Evolutionary conservation across 2,888 invertebrate species (phyloP), one percentile per base, ranked within the genome.

Genomic region (Lithophane leautieri): DNA sequence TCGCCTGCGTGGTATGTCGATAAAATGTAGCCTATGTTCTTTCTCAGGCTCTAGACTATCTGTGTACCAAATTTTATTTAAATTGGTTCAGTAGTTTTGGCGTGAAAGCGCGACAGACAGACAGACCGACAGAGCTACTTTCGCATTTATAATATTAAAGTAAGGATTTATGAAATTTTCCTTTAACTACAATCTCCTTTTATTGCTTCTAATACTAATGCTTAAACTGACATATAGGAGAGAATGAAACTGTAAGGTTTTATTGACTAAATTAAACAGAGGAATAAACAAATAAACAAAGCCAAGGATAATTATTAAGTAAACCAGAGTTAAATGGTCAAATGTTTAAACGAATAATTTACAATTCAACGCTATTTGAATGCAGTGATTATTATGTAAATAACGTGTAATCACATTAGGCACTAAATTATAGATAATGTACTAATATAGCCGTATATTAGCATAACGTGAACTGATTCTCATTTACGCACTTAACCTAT

Each of bases 401-500:
- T 60, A 58, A 34, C n/a, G 19, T 44, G 11, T 70, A 42, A 66
- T 66, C 16, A 42, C 22, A 47, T 50, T 63, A 44, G 52, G 22
- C 22, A 42, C 28, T 65, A 50, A 81, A 68, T 34, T 25, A 54
- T 66, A 61, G 50, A 56, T 69, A 50, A 60, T 71, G 56, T 60
- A 54, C n/a, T 28, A 56, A 75, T 68, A 56, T 61, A 69, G 67
- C 28, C 12, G n/a, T 56, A 47, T 65, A 84, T 75, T 75, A 80
- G 60, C 34, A 58, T 68, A 65, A 63, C 8, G 12, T 58, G 50
- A 47, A 70, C 47, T 75, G 66, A 69, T 81, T 66, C 65, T 56
- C 50, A 58, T 75, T 65, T 69, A 68, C 42, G 50, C 52, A 67
- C 8, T 62, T 60, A 44, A 50, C 58, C n/a, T 28, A 70, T 83